These are phyloP conservation scores for Lamprotornis superbus DNA, from an alignment of 2,113 vertebrate genomes.

Conservation along the genomic window DNA sequence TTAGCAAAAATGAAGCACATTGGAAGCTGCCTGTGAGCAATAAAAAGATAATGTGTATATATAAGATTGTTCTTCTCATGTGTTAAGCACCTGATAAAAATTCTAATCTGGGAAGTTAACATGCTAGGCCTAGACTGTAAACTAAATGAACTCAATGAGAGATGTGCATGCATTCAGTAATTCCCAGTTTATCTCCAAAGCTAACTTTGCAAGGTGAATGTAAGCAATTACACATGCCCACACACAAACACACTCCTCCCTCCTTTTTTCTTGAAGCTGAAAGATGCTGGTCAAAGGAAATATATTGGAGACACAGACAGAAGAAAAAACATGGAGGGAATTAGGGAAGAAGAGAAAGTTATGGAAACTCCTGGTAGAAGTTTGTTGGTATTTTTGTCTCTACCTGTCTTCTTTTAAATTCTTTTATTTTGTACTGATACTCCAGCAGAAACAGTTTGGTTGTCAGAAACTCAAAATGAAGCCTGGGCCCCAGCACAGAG, in stretches of 20 bases:
- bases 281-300: neutral
- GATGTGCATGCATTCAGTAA: fast-evolving
- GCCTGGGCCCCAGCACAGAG: neutral
- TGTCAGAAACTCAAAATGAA: neutral
- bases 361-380: neutral
- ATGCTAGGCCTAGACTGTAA: neutral
- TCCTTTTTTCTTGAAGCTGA: neutral
- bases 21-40: slow-evolving; percentile 8
- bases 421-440: neutral
- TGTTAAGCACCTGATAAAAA: slow-evolving; percentile 35
- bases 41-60: neutral
- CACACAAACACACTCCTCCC: neutral
- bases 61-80: neutral
- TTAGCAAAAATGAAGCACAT: neutral
- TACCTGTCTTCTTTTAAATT: neutral
- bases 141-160: neutral
- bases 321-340: neutral
- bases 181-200: neutral
- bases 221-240: neutral
- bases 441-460: neutral
- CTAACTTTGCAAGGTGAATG: neutral
- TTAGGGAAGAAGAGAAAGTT: neutral
- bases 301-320: neutral
- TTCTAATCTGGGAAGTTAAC: neutral
- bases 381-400: neutral